Base-by-base conservation (phyloP, 2,797 vertebrate genomes). In the Scleropages formosus region DNA sequence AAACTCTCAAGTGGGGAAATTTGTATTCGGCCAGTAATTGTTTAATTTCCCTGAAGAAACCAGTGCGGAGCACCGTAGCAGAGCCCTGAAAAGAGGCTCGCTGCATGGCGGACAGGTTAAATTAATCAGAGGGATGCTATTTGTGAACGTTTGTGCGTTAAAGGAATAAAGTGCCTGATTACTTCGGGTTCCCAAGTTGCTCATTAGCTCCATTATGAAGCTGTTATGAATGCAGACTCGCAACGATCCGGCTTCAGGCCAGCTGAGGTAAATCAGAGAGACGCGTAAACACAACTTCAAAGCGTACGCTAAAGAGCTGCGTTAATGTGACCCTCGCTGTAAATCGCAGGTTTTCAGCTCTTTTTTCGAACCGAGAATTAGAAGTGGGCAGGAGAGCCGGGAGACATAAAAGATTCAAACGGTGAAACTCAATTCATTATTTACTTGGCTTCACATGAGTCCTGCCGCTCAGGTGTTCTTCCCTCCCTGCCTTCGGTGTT, bases 61-160 rank as follows among this genome's bases (percentile, higher is more conserved):
- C 81, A 81, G 78, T 83, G 56, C 39, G 1, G 66, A 70, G 46
- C 56, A 82, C 79, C 86, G 78, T 86, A 76, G 79, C 78, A 84
- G 79, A 87, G 88, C 86, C 87, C 86, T 87, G 85, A 84, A 78
- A 46, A 59, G 20, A 31, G 46, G 59, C 16, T 12, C 56, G 83
- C 82, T 65, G 74, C 86, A 76, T 76, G 84, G 87, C 84, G 87
- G 82, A 71, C 78, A 79, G 82, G 81, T 82, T 83, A 84, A 88
- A 89, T 89, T 87, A 89, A 90, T 90, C 88, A 87, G 84, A 87
- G 83, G 78, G 84, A 89, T 87, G 87, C 85, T 72, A 87, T 88
- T 85, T 88, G 85, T 86, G 86, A 78, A 85, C 85, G 85, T 90
- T 86, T 89, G 90, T 90, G 74, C 85, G 84, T 90, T 84, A 86